Conservation (phyloP, 2,888 invertebrate genomes). For the Desoria tigrina region DNA sequence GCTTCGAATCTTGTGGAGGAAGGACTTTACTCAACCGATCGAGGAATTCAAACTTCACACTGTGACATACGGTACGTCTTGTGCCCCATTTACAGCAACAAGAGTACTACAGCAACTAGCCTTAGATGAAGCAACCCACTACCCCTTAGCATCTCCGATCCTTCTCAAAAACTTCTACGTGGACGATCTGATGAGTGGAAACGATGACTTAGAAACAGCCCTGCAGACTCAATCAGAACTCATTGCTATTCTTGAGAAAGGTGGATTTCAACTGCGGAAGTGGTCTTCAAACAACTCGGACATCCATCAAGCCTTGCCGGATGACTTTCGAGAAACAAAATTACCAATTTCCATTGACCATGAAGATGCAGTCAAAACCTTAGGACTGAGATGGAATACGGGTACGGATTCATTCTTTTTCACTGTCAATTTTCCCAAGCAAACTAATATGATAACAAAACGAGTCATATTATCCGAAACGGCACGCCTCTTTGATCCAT, state of each 20-base stretch:
- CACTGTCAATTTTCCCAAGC: background rate
- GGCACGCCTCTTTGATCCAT: background rate
- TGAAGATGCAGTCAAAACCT: background rate
- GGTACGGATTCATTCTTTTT: background rate
- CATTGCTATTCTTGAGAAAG: background rate
- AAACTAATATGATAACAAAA: background rate
- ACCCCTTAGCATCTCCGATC: no score
- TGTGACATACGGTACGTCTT: constrained; percentile 55
- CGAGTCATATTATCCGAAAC: background rate
- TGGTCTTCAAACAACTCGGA: background rate
- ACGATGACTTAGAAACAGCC: no score
- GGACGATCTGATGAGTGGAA: no score
- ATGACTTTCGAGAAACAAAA: background rate
- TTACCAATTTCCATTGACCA: background rate
- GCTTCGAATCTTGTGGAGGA: constrained; percentile 56
- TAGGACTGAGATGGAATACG: background rate
- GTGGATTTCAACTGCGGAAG: background rate
- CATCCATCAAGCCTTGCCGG: background rate
- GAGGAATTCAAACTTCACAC: constrained; percentile 43
- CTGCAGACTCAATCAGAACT: background rate
- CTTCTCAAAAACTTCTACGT: no score
- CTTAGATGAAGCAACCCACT: no score
- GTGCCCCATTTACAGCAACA: constrained; percentile 53
- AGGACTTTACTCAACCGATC: constrained; percentile 36
- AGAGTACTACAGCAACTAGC: constrained; percentile 52